Evolutionary conservation across 2,113 vertebrate genomes (phyloP).

Genomic region (Plotosus lineatus): DNA sequence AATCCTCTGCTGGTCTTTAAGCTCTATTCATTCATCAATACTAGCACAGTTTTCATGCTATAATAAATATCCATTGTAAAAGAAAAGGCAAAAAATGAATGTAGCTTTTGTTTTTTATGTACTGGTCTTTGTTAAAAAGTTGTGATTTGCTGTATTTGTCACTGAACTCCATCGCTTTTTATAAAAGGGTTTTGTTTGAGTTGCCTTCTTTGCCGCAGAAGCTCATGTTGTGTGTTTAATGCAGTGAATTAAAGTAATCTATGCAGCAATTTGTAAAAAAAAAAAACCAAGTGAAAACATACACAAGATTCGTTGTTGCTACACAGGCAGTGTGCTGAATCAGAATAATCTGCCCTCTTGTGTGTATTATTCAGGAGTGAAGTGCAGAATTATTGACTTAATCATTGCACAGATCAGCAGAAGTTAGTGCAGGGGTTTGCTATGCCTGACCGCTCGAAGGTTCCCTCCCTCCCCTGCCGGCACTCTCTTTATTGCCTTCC

Average conservation of each 20-base stretch:
- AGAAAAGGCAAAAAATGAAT: neutral
- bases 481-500: slow-evolving; percentile 3
- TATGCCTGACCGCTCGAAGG: neutral
- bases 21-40: too few species aligned
- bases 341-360: slow-evolving; percentile 25
- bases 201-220: neutral
- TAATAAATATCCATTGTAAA: too few species aligned
- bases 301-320: slow-evolving; percentile 40
- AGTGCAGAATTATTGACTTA: slow-evolving; percentile 37
- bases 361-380: slow-evolving; percentile 14
- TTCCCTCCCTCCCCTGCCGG: neutral
- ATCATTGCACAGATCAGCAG: slow-evolving; percentile 29
- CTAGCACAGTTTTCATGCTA: too few species aligned
- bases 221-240: neutral
- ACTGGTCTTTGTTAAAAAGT: neutral
- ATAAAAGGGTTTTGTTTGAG: slow-evolving; percentile 3
- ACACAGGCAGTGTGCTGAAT: slow-evolving; percentile 2
- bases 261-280: slow-evolving; percentile 22
- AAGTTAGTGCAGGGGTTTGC: slow-evolving; percentile 14
- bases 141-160: neutral
- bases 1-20: neutral
- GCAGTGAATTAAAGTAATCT: neutral
- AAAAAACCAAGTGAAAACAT: slow-evolving; percentile 5
- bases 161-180: neutral
- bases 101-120: neutral